Percentiles rank a stretch among this genome's conserved stretches.
phyloP scores from a whole-genome alignment of 2,888 invertebrate genomes.

The Trisateles emortualis region DNA sequence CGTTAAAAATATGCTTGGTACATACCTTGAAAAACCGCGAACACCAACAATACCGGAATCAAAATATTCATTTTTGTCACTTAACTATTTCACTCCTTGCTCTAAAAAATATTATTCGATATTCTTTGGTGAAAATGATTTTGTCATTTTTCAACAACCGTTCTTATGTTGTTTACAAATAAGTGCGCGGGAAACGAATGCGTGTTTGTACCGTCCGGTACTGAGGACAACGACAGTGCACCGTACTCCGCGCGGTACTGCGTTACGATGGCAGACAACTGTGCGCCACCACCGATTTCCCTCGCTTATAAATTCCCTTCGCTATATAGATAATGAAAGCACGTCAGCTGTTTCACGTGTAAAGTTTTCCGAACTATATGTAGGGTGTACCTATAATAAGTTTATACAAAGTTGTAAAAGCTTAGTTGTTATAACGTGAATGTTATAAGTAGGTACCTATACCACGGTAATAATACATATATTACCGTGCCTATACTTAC shows the following conservation, averaged over 20 bases:
- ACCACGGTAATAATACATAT: too few species aligned
- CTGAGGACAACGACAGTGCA: slow-evolving; percentile 16
- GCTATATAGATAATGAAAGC: slow-evolving; percentile 59
- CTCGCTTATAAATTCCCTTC: slow-evolving; percentile 75
- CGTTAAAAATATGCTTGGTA: too few species aligned
- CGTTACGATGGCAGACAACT: slow-evolving; percentile 63
- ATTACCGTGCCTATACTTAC: too few species aligned
- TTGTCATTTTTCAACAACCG: slow-evolving; percentile 1
- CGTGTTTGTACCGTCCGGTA: slow-evolving; percentile 10
- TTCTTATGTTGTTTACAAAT: slow-evolving; percentile 40
- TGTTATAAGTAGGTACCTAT: too few species aligned
- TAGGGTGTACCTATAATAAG: slow-evolving; percentile 1
- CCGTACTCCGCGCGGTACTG: slow-evolving; percentile 47
- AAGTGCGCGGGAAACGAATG: slow-evolving; percentile 20
- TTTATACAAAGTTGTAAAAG: too few species aligned
- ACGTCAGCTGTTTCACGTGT: slow-evolving; percentile 72
- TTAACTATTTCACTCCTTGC: background rate
- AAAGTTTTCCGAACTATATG: slow-evolving; percentile 65
- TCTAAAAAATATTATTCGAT: background rate
- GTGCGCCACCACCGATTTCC: slow-evolving; percentile 64
- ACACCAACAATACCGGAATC: slow-evolving; percentile 52
- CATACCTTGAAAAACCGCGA: slow-evolving; percentile 74
- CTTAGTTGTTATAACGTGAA: too few species aligned
- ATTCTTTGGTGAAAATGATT: background rate
- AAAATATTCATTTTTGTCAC: slow-evolving; percentile 46